Evolutionary conservation across 2,888 invertebrate genomes (phyloP).

Genomic region (Tipula unca): DNA sequence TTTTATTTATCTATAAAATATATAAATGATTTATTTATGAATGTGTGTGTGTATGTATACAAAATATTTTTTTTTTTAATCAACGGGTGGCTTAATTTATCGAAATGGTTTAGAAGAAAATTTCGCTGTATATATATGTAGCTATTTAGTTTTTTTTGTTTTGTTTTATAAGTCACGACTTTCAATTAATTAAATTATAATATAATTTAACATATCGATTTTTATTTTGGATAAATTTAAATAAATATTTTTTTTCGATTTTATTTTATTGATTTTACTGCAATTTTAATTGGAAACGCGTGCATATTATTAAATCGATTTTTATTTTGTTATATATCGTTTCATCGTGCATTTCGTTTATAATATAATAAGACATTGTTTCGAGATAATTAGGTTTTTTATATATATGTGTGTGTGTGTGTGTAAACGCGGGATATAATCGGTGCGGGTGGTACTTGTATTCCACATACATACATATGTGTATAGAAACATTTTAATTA

Average conservation of each 20-base stretch:
- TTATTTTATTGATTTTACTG: not conserved
- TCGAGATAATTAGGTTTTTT: not conserved
- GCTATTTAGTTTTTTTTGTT: not conserved
- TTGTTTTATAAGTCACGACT: not conserved
- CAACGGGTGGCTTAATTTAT: not conserved
- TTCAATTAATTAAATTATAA: constrained; percentile 14
- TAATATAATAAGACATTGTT: not conserved
- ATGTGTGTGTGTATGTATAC: not conserved
- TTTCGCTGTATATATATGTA: not conserved
- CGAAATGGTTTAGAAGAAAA: not conserved
- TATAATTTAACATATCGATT: not conserved
- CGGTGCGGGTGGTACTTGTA: not conserved
- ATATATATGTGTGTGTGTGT: no score
- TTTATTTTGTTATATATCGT: not conserved
- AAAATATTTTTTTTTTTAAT: not conserved
- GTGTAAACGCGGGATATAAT: not conserved
- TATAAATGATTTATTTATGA: not conserved
- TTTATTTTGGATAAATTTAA: not conserved
- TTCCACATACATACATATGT: not conserved
- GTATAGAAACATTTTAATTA: not conserved
- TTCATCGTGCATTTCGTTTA: not conserved
- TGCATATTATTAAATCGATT: not conserved
- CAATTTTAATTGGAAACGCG: constrained; percentile 4
- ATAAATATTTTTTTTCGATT: not conserved
- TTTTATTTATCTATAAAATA: not conserved